These are phyloP conservation scores for Thereva unica DNA, from an alignment of 2,888 invertebrate genomes.

Conservation along the genomic window DNA sequence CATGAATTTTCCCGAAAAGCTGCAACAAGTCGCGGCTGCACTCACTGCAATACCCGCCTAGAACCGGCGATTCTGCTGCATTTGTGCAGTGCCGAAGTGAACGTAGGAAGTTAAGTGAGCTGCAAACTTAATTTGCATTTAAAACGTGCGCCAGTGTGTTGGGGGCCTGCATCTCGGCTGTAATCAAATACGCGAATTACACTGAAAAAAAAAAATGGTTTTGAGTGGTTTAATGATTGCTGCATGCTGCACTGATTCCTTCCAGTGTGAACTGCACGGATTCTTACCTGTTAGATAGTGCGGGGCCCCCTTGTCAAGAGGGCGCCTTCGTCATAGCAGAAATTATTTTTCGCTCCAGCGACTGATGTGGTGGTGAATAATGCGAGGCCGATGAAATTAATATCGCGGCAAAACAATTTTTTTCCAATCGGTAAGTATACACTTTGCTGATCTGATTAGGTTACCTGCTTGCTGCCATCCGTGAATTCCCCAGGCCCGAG, in stretches of 20 bases:
- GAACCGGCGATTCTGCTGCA: conserved; percentile 9
- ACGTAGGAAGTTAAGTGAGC: conserved; percentile 33
- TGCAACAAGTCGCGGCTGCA: conserved; percentile 21
- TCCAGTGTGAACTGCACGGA: conserved; percentile 24
- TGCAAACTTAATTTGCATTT: conserved; percentile 34
- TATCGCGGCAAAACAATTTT: conserved; percentile 45
- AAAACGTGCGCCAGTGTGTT: conserved; percentile 28
- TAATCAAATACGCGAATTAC: conserved; percentile 35
- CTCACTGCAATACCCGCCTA: not conserved
- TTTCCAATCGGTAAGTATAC: conserved; percentile 46
- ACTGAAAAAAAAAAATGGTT: conserved; percentile 31
- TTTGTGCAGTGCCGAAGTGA: not conserved
- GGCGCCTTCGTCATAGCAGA: conserved; percentile 47
- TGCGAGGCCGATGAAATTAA: conserved; percentile 45
- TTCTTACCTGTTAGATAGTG: conserved; percentile 14
- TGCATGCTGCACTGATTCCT: conserved; percentile 25
- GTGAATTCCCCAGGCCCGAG: conserved; percentile 19
- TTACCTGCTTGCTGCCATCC: conserved; percentile 40
- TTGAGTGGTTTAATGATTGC: conserved; percentile 26
- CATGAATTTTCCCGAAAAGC: conserved; percentile 33
- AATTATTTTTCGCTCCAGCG: conserved; percentile 45
- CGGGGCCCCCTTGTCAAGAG: not conserved
- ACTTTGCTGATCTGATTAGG: conserved; percentile 45
- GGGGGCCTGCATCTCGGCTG: conserved; percentile 23
- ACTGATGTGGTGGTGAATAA: conserved; percentile 48